Evolutionary conservation across 2,797 vertebrate species (phyloP), one percentile per base, ranked within the genome.

Genomic region (Miopithecus talapoin): DNA sequence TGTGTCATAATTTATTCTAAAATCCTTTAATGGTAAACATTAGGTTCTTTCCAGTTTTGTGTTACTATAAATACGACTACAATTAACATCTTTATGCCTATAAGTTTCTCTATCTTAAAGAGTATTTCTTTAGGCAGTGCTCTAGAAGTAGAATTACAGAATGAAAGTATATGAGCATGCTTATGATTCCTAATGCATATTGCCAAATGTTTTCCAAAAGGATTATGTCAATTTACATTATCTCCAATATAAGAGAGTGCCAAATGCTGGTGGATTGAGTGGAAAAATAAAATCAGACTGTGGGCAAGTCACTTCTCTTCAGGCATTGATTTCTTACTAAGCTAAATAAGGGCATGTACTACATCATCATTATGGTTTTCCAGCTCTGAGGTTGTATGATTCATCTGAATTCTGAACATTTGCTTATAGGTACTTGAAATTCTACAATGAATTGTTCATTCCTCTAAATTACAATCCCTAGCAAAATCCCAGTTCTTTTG

Each of bases 341-440:
- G 46, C 55, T 85, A 85, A 68, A 84, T 48, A 16, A 55, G 10
- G 3, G 2, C 26, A 30, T 9, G 17, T 2, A 74, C 16, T 17
- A 50, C 41, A 64, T 30, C 11, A 84, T 75, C 55, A 95, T 74
- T 89, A 4, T 5, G 3, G 26, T 68, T 83, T 95, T 78, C 36
- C 5, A 89, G 59, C 26, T 79, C 46, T 70, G 28, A 30, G 11
- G 2, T 41, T 50, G 9, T 78, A 46, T 26, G 39, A 88, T 50
- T 76, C 48, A 68, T 43, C 50, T 89, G 70, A 55, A 86, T 91
- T 86, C 74, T 88, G 48, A 97, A 89, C 12, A 41, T 28, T 95
- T 70, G 78, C 41, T 88, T 43, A 46, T 3, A 74, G 59, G 83
- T 30, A 85, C 21, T 74, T 94, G 28, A 84, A 87, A 89, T 33